Conservation (phyloP, 2,888 invertebrate genomes). For the Melinopterus prodromus region DNA sequence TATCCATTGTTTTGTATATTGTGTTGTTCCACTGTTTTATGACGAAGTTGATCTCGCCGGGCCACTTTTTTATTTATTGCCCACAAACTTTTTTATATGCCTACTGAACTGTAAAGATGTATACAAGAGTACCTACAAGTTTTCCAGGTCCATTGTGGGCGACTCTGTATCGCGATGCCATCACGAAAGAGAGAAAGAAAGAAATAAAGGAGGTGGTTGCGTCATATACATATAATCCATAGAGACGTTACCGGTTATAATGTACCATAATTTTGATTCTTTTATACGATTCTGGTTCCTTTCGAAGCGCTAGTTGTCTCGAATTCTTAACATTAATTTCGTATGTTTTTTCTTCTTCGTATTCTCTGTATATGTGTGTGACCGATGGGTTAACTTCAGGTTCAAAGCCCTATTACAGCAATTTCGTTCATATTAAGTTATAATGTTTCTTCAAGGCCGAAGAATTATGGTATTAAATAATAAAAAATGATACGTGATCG, state of each 20-base stretch:
- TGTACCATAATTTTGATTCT: constrained; percentile 4
- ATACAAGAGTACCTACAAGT: background rate
- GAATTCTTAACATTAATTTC: background rate
- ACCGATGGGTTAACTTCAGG: background rate
- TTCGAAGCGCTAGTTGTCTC: constrained; percentile 6
- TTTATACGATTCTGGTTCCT: background rate
- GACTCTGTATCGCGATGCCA: background rate
- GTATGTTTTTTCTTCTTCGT: constrained; percentile 17
- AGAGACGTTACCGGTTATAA: constrained; percentile 8
- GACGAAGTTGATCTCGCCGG: constrained; percentile 24
- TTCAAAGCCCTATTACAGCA: constrained; percentile 16
- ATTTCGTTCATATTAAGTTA: constrained; percentile 9
- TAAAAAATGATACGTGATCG: constrained; percentile 10
- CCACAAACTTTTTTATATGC: constrained; percentile 12
- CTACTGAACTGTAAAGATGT: constrained; percentile 13
- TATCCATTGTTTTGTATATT: constrained; percentile 38
- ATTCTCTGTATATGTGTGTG: background rate
- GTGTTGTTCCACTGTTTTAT: constrained; percentile 36
- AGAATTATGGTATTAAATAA: constrained; percentile 15
- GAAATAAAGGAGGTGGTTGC: background rate
- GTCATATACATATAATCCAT: constrained; percentile 10
- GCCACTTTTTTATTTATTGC: constrained; percentile 17
- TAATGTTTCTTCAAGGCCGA: constrained; percentile 15
- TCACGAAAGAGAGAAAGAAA: constrained; percentile 7
- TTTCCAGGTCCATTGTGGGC: constrained; percentile 15